Base-by-base conservation (phyloP, 1,140 invertebrate genomes). In the Listronotus bonariensis region DNA sequence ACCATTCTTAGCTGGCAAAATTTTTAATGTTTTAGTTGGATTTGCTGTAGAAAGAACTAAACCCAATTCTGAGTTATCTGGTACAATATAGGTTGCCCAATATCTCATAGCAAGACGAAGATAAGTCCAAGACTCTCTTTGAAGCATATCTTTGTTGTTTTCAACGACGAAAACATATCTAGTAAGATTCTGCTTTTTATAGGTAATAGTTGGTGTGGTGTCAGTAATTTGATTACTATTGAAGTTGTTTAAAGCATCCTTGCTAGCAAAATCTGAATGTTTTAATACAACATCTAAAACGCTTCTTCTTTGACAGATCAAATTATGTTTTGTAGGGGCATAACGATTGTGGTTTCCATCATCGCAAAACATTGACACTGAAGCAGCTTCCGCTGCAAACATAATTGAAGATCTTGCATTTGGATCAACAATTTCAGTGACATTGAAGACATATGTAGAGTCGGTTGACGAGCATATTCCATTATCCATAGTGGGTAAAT, bases 301-400 rank as follows among this genome's bases (percentile, higher is more conserved):
- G 68, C 85, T 87, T 38, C 81, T 78, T 41, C 84, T 80, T 49
- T 83, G 75, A 71, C 88, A 89, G 12, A 88, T 77, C 14, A 82
- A 77, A 76, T 89, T 89, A 36, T 89, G 88, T 73, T 87, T 87
- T n/a, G 86, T 89, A 0, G 87, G 87, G 0, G 86, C 84, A 54
- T 83, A 81, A 17, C 79, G 74, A 72, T 88, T 83, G 73, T 89
- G 87, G 54, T 81, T 84, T 5, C 80, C 78, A 38, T 82, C 79
- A 69, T 87, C 85, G 69, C 87, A 88, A 73, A 88, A 88, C 67
- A 84, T 80, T 0, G 76, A 79, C 0, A 86, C 79, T 68, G 82
- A 75, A 17, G 78, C 74, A 6, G 77, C 74, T 68, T 81, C 77
- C 0, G 77, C 70, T 11, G 80, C 78, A 71, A 84, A 85, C 82